phyloP scores from a whole-genome alignment of 23 tunicate species.

The Styela plicata region DNA sequence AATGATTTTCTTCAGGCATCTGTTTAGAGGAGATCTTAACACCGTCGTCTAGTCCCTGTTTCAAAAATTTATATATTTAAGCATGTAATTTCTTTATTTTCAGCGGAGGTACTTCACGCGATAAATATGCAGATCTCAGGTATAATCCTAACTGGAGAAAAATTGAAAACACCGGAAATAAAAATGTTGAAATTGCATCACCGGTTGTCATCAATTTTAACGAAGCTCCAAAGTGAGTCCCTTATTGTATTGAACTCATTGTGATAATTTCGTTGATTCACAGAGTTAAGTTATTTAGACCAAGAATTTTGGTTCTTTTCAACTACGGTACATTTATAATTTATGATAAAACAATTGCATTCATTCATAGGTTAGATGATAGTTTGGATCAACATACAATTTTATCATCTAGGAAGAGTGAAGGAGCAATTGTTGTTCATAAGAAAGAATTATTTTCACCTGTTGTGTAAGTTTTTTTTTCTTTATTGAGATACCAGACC shows the following conservation, averaged over 20 bases:
- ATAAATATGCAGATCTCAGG: slow-evolving; percentile 20
- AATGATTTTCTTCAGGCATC: too few relatives aligned
- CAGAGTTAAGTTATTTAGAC: too few relatives aligned
- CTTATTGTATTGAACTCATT: background rate
- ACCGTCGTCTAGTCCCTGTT: too few relatives aligned
- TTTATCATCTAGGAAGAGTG: background rate
- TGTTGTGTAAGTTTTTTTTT: slow-evolving; percentile 4
- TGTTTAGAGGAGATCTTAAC: too few relatives aligned
- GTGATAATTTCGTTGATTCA: background rate
- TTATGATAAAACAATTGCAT: too few relatives aligned
- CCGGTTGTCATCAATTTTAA: slow-evolving; percentile 31
- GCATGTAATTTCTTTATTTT: too few relatives aligned
- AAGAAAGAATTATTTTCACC: slow-evolving; percentile 14
- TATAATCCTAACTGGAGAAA: slow-evolving; percentile 20
- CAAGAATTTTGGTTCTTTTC: too few relatives aligned
- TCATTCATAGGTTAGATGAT: background rate
- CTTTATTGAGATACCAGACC: too few relatives aligned
- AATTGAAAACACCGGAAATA: background rate
- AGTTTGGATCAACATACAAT: background rate
- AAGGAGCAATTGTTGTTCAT: slow-evolving; percentile 20
- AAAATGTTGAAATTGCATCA: background rate
- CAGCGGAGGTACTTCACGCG: too few relatives aligned
- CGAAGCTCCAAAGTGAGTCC: slow-evolving; percentile 27
- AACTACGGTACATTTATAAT: background rate
- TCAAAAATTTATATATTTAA: too few relatives aligned